Evolutionary conservation across 2,113 vertebrate species (phyloP).

Genomic region (Motacilla alba): DNA sequence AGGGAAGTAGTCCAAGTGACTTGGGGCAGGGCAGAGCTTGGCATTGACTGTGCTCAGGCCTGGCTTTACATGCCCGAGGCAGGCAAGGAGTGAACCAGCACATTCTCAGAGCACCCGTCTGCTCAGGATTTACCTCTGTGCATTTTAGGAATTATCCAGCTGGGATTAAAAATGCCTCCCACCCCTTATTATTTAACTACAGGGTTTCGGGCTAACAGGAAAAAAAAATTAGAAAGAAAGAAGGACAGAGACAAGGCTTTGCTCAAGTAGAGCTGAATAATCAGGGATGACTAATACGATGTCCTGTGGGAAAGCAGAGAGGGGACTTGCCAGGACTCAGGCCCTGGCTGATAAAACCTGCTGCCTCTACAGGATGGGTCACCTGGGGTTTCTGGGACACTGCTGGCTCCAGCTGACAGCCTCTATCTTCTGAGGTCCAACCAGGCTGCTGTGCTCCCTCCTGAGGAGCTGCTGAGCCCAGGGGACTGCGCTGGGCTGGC

Average conservation of each 20-base stretch:
- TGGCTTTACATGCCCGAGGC: background rate
- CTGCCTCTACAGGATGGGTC: background rate
- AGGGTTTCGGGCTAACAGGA: background rate
- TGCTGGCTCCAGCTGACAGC: background rate
- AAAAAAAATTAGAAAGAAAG: background rate
- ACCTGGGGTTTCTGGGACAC: background rate
- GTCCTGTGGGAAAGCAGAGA: background rate
- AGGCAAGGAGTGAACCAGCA: background rate
- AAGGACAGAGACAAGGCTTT: background rate
- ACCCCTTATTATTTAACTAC: constrained; percentile 36
- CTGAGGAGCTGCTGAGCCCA: background rate
- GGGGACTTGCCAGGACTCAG: background rate
- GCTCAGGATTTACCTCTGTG: background rate
- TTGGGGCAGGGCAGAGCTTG: background rate
- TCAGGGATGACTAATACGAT: background rate
- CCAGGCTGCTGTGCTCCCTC: background rate
- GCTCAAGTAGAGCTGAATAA: constrained; percentile 21
- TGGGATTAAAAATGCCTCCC: constrained; percentile 2
- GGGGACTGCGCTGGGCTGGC: background rate
- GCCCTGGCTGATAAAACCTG: background rate
- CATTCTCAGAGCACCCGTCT: background rate
- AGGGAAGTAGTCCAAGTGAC: fast-evolving
- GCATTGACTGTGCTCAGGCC: background rate
- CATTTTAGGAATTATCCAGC: constrained; percentile 19
- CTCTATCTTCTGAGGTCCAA: background rate